phyloP scores from a whole-genome alignment of 2,797 vertebrate genomes.

The Paedocypris micromegethes region DNA sequence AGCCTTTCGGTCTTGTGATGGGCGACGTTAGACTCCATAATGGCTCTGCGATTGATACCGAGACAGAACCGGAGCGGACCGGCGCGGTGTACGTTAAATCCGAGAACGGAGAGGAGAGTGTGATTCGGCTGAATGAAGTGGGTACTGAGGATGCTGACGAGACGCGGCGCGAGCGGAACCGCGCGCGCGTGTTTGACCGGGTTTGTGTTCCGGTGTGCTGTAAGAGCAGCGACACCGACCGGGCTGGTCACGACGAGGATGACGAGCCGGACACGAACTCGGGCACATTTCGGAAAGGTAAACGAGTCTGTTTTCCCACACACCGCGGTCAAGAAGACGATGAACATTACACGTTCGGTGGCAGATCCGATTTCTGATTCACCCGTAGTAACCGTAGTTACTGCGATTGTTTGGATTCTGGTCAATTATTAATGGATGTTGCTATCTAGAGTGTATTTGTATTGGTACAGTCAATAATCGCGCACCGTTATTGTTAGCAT shows the following conservation, averaged over 20 bases:
- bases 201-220: conserved; percentile 48
- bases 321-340: background rate
- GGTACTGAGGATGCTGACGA: conserved; percentile 9
- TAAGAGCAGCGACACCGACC: conserved; percentile 14
- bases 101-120: conserved; percentile 49
- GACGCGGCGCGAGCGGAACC: background rate
- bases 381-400: no score
- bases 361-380: no score
- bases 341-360: background rate
- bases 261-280: conserved; percentile 24
- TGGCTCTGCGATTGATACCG: conserved; percentile 41
- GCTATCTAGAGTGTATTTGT: no score
- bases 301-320: background rate
- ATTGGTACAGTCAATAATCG: no score
- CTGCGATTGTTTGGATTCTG: no score
- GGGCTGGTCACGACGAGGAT: conserved; percentile 9
- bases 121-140: conserved; percentile 40
- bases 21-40: conserved; percentile 50
- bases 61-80: conserved; percentile 52
- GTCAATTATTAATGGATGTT: no score
- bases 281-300: conserved; percentile 54
- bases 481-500: no score
- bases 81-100: conserved; percentile 58
- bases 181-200: background rate
- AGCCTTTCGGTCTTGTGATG: conserved; percentile 61